Evolutionary conservation across 2,113 vertebrate genomes (phyloP), one percentile per base, ranked within the genome.

Genomic region (Phrynosoma platyrhinos): DNA sequence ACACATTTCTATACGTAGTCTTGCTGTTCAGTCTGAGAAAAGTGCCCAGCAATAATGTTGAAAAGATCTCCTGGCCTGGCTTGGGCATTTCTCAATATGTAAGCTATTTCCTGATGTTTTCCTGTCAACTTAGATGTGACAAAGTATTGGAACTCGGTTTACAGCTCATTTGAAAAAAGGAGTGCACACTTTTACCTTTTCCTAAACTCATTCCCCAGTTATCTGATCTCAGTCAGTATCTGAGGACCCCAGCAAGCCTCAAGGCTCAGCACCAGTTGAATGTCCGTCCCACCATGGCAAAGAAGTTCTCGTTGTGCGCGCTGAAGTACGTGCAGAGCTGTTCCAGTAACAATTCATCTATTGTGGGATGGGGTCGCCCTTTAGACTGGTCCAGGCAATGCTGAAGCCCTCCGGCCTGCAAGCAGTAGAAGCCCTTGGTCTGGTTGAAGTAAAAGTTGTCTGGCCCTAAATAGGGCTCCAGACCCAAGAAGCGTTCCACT

Each of bases 401-500:
- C 85, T 97, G 96, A 0, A 94, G 96, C 80, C 97, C 97, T 0
- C 14, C 25, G 0, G 36, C 64, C 69, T 96, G 93, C 75, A 97
- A 95, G 94, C 97, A 98, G 94, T 97, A 97, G 95, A 98, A 98
- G 74, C 97, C 97, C 88, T 97, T 97, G 68, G 97, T 98, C 90
- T 93, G 90, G 93, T 98, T 98, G 94, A 97, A 98, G 93, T 97
- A 97, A 92, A 98, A 98, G 93, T 98, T 97, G 89, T 89, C 83
- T 1, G 96, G 95, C 79, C 92, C 95, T 82, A 98, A 97, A 75
- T 91, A 93, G 4, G 97, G 95, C 0, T 94, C 92, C 68, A 98
- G 95, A 23, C 96, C 94, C 84, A 98, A 94, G 86, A 98, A 98
- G 40, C 71, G 89, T 88, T 98, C 97, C 0, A 96, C 97, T 36